Conservation (phyloP, 2,797 vertebrate species). For the Melanotaenia parkinsoni region DNA sequence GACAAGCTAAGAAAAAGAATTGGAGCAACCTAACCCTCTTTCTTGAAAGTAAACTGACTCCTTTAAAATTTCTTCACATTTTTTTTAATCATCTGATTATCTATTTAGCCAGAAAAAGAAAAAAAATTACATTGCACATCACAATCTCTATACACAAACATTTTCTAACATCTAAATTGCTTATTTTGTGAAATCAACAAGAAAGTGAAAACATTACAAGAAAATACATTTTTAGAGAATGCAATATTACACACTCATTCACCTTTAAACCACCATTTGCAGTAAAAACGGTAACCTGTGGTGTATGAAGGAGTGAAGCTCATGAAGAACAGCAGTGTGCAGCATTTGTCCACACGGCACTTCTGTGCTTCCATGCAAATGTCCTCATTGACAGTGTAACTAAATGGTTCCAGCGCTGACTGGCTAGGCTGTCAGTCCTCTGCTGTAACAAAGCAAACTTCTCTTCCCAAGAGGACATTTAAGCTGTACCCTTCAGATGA, state of each 20-base stretch:
- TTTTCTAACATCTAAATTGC: not conserved
- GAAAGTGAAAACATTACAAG: no score
- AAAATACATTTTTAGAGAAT: not conserved
- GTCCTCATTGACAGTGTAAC: slow-evolving; percentile 19
- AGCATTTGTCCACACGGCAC: slow-evolving; percentile 3
- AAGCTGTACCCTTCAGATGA: slow-evolving; percentile 55
- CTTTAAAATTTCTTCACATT: no score
- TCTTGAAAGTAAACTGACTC: no score
- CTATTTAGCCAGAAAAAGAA: no score
- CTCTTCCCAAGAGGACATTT: slow-evolving; percentile 55
- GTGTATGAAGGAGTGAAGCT: slow-evolving; percentile 3
- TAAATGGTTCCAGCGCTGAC: slow-evolving; percentile 44
- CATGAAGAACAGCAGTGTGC: not conserved
- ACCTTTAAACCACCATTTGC: slow-evolving; percentile 17
- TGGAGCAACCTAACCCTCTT: no score
- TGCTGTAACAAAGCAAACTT: slow-evolving; percentile 41
- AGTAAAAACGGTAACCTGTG: slow-evolving; percentile 15
- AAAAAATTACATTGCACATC: no score
- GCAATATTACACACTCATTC: not conserved
- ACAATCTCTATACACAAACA: no score
- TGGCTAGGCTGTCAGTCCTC: slow-evolving; percentile 36
- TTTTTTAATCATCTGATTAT: no score
- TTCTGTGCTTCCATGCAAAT: slow-evolving; percentile 3
- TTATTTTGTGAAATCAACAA: not conserved
- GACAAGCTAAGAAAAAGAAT: no score